Evolutionary conservation across 2,888 invertebrate genomes (phyloP).

Genomic region (Beris morrisii): DNA sequence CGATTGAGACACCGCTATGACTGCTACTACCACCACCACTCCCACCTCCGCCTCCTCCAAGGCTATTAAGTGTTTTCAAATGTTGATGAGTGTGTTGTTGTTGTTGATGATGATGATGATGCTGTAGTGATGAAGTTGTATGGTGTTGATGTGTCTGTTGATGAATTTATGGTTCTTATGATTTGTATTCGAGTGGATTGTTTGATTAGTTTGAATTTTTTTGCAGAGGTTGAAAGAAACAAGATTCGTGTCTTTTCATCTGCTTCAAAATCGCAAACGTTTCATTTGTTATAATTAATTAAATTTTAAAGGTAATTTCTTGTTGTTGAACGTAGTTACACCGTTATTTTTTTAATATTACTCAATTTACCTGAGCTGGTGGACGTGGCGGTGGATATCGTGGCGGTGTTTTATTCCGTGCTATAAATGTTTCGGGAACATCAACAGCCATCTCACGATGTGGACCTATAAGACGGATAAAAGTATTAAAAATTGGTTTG

Average conservation of each 20-base stretch:
- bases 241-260: no score
- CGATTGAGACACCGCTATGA: constrained; percentile 42
- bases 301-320: no score
- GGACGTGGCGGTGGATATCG: constrained; percentile 83
- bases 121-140: constrained; percentile 27
- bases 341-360: no score
- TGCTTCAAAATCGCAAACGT: no score
- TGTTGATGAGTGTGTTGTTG: constrained; percentile 34
- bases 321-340: no score
- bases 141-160: constrained; percentile 30
- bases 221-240: no score
- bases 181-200: neutral
- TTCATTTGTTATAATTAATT: no score
- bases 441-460: constrained; percentile 99
- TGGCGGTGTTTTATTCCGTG: constrained; percentile 87
- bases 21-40: constrained; percentile 34
- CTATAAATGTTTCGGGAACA: constrained; percentile 93
- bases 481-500: constrained; percentile 1
- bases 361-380: constrained; percentile 60
- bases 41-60: constrained; percentile 41
- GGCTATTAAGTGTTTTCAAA: constrained; percentile 35
- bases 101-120: constrained; percentile 29
- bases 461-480: constrained; percentile 62
- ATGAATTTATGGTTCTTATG: constrained; percentile 11
- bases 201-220: neutral